phyloP scores from a whole-genome alignment of 1,140 invertebrate species.

The Drosophila ercepeae region DNA sequence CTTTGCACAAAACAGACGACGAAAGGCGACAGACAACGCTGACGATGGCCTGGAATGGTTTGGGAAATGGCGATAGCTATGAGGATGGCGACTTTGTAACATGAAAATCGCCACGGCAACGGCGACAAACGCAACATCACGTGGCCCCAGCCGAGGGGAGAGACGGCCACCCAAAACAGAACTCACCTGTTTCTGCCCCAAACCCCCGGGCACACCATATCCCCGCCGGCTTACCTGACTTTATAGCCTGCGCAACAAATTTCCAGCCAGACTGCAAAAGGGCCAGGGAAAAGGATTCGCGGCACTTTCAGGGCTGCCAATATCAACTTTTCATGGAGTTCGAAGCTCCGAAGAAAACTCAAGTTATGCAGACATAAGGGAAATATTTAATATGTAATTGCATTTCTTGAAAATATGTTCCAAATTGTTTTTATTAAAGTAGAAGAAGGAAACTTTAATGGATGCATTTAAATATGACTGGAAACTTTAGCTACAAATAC shows the following conservation, averaged over 20 bases:
- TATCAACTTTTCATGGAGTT: neutral
- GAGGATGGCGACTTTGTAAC: slow-evolving; percentile 69
- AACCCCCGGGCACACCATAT: slow-evolving; percentile 10
- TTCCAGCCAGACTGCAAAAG: slow-evolving; percentile 25
- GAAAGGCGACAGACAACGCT: slow-evolving; percentile 57
- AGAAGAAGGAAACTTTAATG: neutral
- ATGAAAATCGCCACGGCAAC: slow-evolving; percentile 76
- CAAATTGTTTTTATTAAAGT: neutral
- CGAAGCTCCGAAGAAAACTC: neutral
- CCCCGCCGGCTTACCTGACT: slow-evolving; percentile 53
- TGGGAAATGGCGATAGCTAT: slow-evolving; percentile 26
- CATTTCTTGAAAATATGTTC: neutral
- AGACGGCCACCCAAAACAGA: slow-evolving; percentile 17
- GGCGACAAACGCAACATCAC: slow-evolving; percentile 71
- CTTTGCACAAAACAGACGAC: slow-evolving; percentile 51
- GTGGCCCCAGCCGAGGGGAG: slow-evolving; percentile 51
- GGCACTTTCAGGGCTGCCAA: slow-evolving; percentile 10
- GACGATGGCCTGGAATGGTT: slow-evolving; percentile 14
- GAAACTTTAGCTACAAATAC: too few relatives aligned
- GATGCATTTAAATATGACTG: too few relatives aligned
- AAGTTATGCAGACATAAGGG: neutral
- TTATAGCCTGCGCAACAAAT: slow-evolving; percentile 72
- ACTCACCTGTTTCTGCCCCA: neutral
- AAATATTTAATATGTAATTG: neutral
- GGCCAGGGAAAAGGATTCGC: neutral